phyloP scores from a whole-genome alignment of 2,888 invertebrate genomes.

The Drosophila paramelanica region DNA sequence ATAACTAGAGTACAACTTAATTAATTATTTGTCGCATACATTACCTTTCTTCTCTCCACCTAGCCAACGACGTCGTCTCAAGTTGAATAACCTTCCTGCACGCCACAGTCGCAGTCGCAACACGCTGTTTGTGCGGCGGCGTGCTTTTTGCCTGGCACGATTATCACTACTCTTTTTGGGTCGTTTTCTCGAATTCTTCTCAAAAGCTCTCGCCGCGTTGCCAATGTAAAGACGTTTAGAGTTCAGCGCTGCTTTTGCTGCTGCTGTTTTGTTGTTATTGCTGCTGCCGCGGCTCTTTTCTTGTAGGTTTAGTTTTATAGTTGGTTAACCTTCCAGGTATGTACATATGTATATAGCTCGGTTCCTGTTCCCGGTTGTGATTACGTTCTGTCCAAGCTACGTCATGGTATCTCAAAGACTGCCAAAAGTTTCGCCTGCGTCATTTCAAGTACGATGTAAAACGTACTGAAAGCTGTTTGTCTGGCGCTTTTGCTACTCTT shows the following conservation, averaged over 20 bases:
- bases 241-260: constrained; percentile 8
- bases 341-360: no score
- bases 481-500: constrained; percentile 47
- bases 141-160: constrained; percentile 50
- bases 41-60: constrained; percentile 16
- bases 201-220: constrained; percentile 35
- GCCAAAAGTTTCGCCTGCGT: constrained; percentile 61
- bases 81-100: constrained; percentile 60
- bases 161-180: constrained; percentile 34
- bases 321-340: neutral
- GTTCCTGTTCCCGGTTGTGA: constrained; percentile 6
- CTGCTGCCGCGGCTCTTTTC: neutral
- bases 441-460: constrained; percentile 48
- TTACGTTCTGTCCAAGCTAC: constrained; percentile 58
- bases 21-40: constrained; percentile 17
- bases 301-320: constrained; percentile 7
- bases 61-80: neutral
- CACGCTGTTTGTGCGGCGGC: constrained; percentile 28
- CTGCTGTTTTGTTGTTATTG: constrained; percentile 10
- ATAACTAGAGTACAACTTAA: constrained; percentile 7
- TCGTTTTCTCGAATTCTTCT: constrained; percentile 29
- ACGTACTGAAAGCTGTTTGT: constrained; percentile 48
- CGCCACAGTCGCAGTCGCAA: constrained; percentile 13
- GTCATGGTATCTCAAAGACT: constrained; percentile 64
- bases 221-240: constrained; percentile 12